Conservation (phyloP, 2,113 vertebrate species). For the Takifugu flavidus region DNA sequence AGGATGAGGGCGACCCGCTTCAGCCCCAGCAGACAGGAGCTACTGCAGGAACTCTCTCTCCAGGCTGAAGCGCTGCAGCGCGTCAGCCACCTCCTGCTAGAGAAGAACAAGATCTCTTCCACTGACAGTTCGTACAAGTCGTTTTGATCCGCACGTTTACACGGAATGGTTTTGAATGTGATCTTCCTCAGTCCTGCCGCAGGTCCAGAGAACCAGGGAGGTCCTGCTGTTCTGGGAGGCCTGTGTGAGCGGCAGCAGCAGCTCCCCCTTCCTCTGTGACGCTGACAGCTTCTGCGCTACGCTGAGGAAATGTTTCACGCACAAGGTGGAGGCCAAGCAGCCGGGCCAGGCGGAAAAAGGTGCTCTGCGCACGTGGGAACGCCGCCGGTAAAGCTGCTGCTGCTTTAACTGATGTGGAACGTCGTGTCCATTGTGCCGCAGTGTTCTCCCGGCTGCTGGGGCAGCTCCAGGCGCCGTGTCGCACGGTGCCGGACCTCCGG, state of each 20-base stretch:
- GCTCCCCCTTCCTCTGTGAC: constrained; percentile 75
- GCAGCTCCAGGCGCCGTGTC: constrained; percentile 77
- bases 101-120: constrained; percentile 51
- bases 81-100: constrained; percentile 51
- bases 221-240: constrained; percentile 83
- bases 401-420: background rate
- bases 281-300: constrained; percentile 69
- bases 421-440: constrained; percentile 37
- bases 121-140: constrained; percentile 56
- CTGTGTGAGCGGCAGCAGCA: constrained; percentile 61
- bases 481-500: constrained; percentile 54
- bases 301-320: constrained; percentile 77
- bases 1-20: constrained; percentile 48
- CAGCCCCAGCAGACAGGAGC: constrained; percentile 36
- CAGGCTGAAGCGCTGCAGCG: too few species aligned
- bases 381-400: background rate
- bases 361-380: constrained; percentile 38
- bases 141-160: too few species aligned
- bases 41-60: constrained; percentile 65
- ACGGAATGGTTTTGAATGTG: too few species aligned
- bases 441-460: constrained; percentile 81
- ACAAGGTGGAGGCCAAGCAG: constrained; percentile 84
- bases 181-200: constrained; percentile 77
- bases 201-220: constrained; percentile 74
- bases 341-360: constrained; percentile 87